Evolutionary conservation across 2,113 vertebrate species (phyloP).

Genomic region (Telmatochromis brichardi): DNA sequence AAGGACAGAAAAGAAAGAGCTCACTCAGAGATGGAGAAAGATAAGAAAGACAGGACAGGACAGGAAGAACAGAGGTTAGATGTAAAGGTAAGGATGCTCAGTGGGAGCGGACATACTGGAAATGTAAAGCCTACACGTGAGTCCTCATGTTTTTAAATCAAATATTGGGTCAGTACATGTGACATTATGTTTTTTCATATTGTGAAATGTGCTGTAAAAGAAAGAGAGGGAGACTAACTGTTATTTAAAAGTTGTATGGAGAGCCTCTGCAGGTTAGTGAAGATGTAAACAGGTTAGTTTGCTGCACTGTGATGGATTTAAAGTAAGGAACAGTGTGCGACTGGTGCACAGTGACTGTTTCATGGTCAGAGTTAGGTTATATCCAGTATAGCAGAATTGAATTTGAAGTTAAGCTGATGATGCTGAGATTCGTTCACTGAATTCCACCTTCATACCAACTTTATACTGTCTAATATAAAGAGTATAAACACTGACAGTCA

Average conservation of each 20-base stretch:
- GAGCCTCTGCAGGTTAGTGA: background rate
- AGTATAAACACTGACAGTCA: background rate
- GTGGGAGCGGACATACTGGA: background rate
- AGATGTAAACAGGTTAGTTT: background rate
- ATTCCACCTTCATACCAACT: background rate
- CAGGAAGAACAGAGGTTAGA: background rate
- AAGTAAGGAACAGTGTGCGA: background rate
- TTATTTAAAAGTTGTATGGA: background rate
- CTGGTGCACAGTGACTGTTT: background rate
- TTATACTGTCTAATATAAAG: background rate
- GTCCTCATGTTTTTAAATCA: background rate
- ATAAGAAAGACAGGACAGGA: background rate
- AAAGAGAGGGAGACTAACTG: background rate
- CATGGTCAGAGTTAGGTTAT: background rate
- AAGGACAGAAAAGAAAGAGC: background rate
- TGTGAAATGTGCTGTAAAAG: background rate
- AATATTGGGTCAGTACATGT: background rate
- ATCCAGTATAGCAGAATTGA: background rate
- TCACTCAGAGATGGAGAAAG: background rate
- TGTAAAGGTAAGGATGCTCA: background rate
- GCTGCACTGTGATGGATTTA: background rate
- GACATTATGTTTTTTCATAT: background rate
- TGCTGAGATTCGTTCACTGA: background rate
- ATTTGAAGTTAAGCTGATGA: background rate
- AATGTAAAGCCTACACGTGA: background rate